Base-by-base conservation (phyloP, 2,113 vertebrate genomes). In the Larimichthys polyactis region DNA sequence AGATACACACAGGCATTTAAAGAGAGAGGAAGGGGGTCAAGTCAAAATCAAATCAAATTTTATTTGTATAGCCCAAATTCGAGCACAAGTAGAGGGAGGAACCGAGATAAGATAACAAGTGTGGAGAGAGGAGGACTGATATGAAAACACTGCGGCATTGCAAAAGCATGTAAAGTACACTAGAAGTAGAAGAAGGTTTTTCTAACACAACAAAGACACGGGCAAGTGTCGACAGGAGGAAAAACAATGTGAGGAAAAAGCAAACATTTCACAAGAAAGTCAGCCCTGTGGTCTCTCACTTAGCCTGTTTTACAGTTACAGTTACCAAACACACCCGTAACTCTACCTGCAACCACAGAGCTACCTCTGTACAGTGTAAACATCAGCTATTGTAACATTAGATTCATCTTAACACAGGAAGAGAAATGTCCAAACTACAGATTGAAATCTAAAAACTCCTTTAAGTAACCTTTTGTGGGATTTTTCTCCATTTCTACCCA, bases 211-310 rank as follows among this genome's bases (percentile, higher is more conserved):
- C 60, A 75, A 73, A 0, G 71, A 36, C 10, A 8, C 17, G 59
- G 24, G 20, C 12, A 15, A 27, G 55, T 59, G 57, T 63, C 40
- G 27, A 22, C 62, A 54, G 32, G 48, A 73, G 24, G 63, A 64
- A 71, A 79, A 86, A 36, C 58, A 57, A 40, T 63, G 29, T 22
- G 14, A 60, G 63, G 54, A 68, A 84, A 64, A n/a, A 32, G 57
- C 5, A 58, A 15, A 46, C 51, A 71, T 86, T 10, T 75, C 78
- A 69, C 43, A 51, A 75, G 27, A 54, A 51, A 75, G 40, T 22
- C n/a, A 9, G 20, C 11, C 3, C 5, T 49, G 32, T 49, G 9
- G 32, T 63, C 7, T 24, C 17, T 79, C 57, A 22, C 17, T 20
- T 24, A 22, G 20, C 27, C 24, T 19, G 19, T 46, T 63, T 68